Base-by-base conservation (phyloP, 2,113 vertebrate species). In the Cephalopholis sonnerati region DNA sequence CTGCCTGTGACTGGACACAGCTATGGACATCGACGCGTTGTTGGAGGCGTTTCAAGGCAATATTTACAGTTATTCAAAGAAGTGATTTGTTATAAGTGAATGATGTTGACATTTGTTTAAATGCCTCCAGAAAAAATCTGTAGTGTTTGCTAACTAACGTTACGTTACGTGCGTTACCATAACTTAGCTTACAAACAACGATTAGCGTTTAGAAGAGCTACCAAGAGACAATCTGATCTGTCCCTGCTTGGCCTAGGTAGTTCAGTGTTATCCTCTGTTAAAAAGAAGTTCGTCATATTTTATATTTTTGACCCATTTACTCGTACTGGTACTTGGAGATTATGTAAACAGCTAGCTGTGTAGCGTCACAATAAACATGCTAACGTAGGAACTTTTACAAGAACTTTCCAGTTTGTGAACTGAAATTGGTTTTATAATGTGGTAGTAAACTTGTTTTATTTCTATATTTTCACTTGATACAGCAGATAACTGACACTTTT, bases 21-120 rank as follows among this genome's bases (percentile, higher is more conserved):
- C 91, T 90, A 98, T 98, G 97, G 97, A 98, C 87, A 91, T 96
- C 95, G 96, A 97, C 93, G 93, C 96, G 88, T 93, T 98, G 83
- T 91, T 96, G 93, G 96, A 97, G 92, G 97, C 96, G 78, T 95
- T 98, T 91, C 96, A 96, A 97, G 97, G 97, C 95, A 96, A 81
- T 83, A 7, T 80, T 92, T 50, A 68, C 67, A 79, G 5, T 77
- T 77, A 74, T 83, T 8, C 3, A 27, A 80, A 67, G 12, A 4
- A 46, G 17, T 3, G 10, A 20, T 46, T n/a, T 0, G 6, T 72
- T 24, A 29, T 74, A 29, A 53, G n/a, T 16, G 3, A 51, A 11
- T 20, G 12, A 1, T 12, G 71, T 75, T 72, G 9, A 6, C 1
- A 7, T 67, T 29, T 67, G 27, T 48, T 70, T 62, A 16, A 10